Evolutionary conservation across 2,888 invertebrate genomes (phyloP).

Genomic region (Melanostoma mellinum): DNA sequence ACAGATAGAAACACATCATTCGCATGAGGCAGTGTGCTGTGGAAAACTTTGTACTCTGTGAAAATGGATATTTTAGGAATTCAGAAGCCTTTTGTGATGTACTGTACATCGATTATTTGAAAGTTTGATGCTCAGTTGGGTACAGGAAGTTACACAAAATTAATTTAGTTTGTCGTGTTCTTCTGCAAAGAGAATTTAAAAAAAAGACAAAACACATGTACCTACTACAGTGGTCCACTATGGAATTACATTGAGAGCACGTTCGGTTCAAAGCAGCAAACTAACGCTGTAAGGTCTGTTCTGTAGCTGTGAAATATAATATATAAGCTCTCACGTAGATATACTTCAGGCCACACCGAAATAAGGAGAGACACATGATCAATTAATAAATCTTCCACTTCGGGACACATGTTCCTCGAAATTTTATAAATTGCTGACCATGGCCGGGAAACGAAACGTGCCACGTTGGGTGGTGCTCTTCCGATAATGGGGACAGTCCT

Average conservation of each 20-base stretch:
- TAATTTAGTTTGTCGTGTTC: conserved; percentile 6
- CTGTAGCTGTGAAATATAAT: not conserved
- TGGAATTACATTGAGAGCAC: conserved; percentile 41
- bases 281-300: conserved; percentile 12
- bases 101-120: conserved; percentile 68
- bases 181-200: conserved; percentile 6
- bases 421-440: conserved; percentile 72
- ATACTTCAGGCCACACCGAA: conserved; percentile 26
- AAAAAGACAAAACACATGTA: conserved; percentile 19
- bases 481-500: conserved; percentile 57
- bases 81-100: conserved; percentile 32
- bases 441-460: conserved; percentile 55
- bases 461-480: conserved; percentile 34
- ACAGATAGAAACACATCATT: conserved; percentile 23
- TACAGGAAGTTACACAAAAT: conserved; percentile 13
- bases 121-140: conserved; percentile 61
- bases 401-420: conserved; percentile 72
- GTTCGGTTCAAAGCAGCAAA: conserved; percentile 29
- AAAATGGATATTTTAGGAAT: conserved; percentile 28
- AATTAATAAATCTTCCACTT: conserved; percentile 74
- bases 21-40: conserved; percentile 14
- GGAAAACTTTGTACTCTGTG: conserved; percentile 42
- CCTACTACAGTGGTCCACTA: conserved; percentile 14
- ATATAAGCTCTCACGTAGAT: conserved; percentile 37
- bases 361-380: conserved; percentile 69